Evolutionary conservation across 2,888 invertebrate genomes (phyloP).

Genomic region (Ceriagrion tenellum): DNA sequence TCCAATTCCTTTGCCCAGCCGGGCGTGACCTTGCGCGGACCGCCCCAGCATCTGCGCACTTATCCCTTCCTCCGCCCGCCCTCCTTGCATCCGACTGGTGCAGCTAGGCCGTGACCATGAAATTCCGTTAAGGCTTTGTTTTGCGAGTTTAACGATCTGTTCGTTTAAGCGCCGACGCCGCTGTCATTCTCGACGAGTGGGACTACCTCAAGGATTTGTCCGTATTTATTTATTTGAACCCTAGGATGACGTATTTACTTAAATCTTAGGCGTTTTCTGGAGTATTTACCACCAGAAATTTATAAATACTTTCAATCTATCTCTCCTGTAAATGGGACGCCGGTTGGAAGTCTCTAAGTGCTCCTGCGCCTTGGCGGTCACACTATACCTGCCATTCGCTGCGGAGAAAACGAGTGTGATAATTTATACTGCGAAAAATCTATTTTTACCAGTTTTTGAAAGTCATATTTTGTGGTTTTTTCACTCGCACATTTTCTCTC

Average conservation of each 20-base stretch:
- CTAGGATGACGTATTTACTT: no score
- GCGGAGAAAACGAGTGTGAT: no score
- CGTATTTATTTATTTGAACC: no score
- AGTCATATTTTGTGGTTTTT: no score
- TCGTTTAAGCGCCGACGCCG: not conserved
- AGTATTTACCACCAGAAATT: not conserved
- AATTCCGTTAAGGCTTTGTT: slow-evolving; percentile 59
- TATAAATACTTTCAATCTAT: not conserved
- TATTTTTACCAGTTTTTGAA: no score
- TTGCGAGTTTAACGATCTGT: slow-evolving; percentile 53
- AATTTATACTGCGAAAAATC: no score
- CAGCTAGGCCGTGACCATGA: slow-evolving; percentile 47
- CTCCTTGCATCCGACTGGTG: slow-evolving; percentile 40
- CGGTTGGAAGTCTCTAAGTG: no score
- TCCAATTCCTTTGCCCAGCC: slow-evolving; percentile 47
- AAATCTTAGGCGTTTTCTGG: not conserved
- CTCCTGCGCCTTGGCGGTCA: no score
- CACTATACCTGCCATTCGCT: no score
- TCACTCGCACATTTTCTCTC: no score
- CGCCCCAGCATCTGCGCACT: slow-evolving; percentile 31
- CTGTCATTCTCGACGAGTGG: not conserved
- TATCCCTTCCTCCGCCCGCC: not conserved
- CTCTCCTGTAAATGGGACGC: no score
- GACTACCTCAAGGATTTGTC: not conserved
- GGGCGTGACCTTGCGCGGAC: slow-evolving; percentile 54